phyloP scores from a whole-genome alignment of 2,113 vertebrate genomes.

The Notothenia rossii region DNA sequence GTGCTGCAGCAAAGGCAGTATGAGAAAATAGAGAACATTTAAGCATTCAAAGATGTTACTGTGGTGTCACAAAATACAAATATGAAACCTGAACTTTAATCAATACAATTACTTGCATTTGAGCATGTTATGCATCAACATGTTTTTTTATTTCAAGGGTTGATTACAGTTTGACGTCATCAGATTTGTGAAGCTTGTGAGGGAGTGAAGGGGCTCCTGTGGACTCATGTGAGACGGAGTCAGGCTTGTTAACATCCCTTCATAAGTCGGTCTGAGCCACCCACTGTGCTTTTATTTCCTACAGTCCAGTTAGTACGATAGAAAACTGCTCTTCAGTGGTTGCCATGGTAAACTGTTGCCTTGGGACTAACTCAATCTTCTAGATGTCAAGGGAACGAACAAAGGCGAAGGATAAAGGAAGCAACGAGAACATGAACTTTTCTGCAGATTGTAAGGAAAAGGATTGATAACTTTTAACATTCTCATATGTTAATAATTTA shows the following conservation, averaged over 20 bases:
- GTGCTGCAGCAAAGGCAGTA: too few species aligned
- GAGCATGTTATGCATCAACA: slow-evolving; percentile 2
- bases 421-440: slow-evolving; percentile 9
- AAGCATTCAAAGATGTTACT: too few species aligned
- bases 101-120: neutral
- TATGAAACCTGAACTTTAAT: neutral
- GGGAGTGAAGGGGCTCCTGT: slow-evolving; percentile 30
- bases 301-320: slow-evolving; percentile 45
- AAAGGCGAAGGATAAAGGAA: slow-evolving; percentile 22
- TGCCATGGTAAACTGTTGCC: slow-evolving; percentile 70
- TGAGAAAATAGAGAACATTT: too few species aligned
- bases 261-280: slow-evolving; percentile 38
- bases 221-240: slow-evolving; percentile 38
- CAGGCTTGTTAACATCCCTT: slow-evolving; percentile 36
- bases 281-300: slow-evolving; percentile 51
- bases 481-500: neutral
- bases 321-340: slow-evolving; percentile 59
- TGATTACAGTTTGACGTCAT: slow-evolving; percentile 24
- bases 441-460: neutral
- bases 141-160: slow-evolving; percentile 16
- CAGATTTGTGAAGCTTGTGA: neutral
- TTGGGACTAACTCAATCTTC: slow-evolving; percentile 37
- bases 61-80: too few species aligned
- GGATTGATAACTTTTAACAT: neutral
- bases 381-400: slow-evolving; percentile 1